Conservation (phyloP, 2,888 invertebrate genomes). For the Venustoraphidia nigricollis region DNA sequence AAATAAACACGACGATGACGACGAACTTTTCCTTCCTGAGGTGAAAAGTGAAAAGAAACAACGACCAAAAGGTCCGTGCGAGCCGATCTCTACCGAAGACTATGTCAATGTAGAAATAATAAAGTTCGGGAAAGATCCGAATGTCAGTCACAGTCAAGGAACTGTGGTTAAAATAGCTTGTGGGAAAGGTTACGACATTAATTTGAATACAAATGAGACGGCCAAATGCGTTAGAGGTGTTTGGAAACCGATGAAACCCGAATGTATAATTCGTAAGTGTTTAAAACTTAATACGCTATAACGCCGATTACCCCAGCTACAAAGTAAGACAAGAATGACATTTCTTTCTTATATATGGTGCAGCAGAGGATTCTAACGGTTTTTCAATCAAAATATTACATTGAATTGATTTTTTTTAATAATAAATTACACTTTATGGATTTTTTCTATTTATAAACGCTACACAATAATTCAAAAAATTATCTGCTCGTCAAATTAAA, state of each 20-base stretch:
- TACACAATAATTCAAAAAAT: too few relatives aligned
- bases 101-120: constrained; percentile 54
- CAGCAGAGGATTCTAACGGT: too few relatives aligned
- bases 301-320: too few relatives aligned
- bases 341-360: too few relatives aligned
- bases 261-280: constrained; percentile 60
- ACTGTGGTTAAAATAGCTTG: constrained; percentile 62
- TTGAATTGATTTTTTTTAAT: too few relatives aligned
- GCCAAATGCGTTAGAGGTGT: constrained; percentile 68
- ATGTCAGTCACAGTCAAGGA: constrained; percentile 57
- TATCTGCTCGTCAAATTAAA: too few relatives aligned
- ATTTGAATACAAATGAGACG: constrained; percentile 55
- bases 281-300: neutral
- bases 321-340: too few relatives aligned
- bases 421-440: too few relatives aligned
- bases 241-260: constrained; percentile 71
- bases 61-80: constrained; percentile 43
- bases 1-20: too few relatives aligned
- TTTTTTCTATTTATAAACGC: too few relatives aligned
- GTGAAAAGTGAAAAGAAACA: constrained; percentile 4
- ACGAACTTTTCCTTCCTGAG: too few relatives aligned
- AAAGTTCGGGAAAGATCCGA: constrained; percentile 52
- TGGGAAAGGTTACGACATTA: constrained; percentile 59
- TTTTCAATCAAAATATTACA: too few relatives aligned
- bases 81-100: constrained; percentile 44